phyloP scores from a whole-genome alignment of 2,888 invertebrate genomes.

The Ctena decussata region DNA sequence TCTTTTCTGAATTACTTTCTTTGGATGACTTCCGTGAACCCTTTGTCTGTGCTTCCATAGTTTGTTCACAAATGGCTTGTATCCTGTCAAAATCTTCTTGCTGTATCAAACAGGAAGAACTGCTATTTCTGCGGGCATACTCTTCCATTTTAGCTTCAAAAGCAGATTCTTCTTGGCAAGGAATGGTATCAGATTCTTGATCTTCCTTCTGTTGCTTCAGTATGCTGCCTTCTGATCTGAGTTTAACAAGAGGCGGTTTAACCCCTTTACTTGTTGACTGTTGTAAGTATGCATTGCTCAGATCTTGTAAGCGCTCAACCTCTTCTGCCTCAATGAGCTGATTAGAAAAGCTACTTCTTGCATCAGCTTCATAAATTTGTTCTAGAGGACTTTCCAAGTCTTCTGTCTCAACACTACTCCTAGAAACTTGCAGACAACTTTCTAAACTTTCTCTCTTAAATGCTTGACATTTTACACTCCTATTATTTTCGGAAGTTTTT shows the following conservation, averaged over 20 bases:
- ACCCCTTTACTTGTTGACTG: not conserved
- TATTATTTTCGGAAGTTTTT: not conserved
- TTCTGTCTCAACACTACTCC: not conserved
- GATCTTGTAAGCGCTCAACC: not conserved
- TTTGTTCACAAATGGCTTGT: not conserved
- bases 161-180: not conserved
- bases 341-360: not conserved
- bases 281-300: not conserved
- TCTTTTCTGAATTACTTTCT: not conserved
- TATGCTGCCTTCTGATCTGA: not conserved
- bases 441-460: not conserved
- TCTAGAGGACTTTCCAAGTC: not conserved
- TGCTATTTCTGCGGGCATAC: not conserved
- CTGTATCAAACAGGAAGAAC: not conserved
- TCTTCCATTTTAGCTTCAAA: constrained; percentile 4
- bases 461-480: not conserved
- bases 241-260: not conserved
- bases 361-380: constrained; percentile 5
- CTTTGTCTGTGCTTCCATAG: not conserved
- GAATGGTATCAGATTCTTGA: not conserved
- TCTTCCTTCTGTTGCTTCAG: not conserved
- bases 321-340: not conserved
- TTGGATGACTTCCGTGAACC: not conserved
- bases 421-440: not conserved
- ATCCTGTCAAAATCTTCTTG: not conserved